A percentile compares a stretch with the other conserved stretches of the same genome.
Evolutionary conservation across 64 coral and sea anemone species (phyloP).

Genomic region (Dendrophyllia cribrosa): DNA sequence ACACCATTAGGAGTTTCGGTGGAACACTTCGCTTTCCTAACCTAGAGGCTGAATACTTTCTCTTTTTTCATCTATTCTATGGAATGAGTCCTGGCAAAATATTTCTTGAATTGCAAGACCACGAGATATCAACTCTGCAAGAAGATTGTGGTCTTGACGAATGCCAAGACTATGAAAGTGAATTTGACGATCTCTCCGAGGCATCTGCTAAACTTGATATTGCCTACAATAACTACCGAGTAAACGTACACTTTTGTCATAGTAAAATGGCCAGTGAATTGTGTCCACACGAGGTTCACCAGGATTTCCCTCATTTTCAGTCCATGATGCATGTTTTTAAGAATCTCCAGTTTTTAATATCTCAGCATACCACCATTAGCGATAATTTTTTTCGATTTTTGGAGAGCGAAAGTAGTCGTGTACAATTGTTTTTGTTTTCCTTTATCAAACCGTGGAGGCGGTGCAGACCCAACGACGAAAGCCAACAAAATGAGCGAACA

Average conservation of each 20-base stretch:
- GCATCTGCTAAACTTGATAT: slow-evolving; percentile 45
- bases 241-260: too few relatives aligned
- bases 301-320: not conserved
- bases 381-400: not conserved
- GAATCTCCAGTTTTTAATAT: not conserved
- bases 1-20: slow-evolving; percentile 41
- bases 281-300: slow-evolving; percentile 7
- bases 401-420: not conserved
- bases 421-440: too few relatives aligned
- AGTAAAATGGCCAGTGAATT: too few relatives aligned
- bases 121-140: slow-evolving; percentile 15
- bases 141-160: slow-evolving; percentile 25
- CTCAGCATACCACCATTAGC: not conserved
- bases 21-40: slow-evolving; percentile 52
- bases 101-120: slow-evolving; percentile 5
- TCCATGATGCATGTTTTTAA: not conserved
- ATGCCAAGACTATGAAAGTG: not conserved
- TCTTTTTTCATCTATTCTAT: slow-evolving; percentile 60
- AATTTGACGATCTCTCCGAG: not conserved
- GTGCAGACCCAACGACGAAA: too few relatives aligned
- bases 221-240: not conserved
- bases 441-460: too few relatives aligned
- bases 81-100: not conserved
- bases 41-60: slow-evolving; percentile 59
- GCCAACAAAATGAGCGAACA: too few relatives aligned